Base-by-base conservation (phyloP, 2,888 invertebrate genomes). In the Lathronympha strigana region DNA sequence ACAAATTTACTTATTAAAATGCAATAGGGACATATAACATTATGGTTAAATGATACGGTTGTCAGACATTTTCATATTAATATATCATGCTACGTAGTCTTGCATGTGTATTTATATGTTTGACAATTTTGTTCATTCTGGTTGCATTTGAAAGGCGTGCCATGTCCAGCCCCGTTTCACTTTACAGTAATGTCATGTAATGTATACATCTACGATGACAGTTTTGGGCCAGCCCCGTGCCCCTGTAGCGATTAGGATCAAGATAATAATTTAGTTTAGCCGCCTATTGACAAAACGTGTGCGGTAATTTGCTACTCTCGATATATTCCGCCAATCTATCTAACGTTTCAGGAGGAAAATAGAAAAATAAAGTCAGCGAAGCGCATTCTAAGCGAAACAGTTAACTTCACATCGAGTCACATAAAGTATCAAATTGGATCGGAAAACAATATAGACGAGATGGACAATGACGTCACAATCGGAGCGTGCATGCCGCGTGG, bases 401-500 rank as follows among this genome's bases (percentile, higher is more conserved):
- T 33, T 36, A 21, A 21, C 43, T 28, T 43, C 43, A 45, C n/a
- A 57, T 19, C 8, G 43, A 43, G 19, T 57, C 3, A 19, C 55
- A 57, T 19, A 57, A 19, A 28, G 17, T 28, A 19, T 43, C 28
- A 40, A 31, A 45, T 57, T 45, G 19, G 43, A 57, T 43, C 31
- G 40, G 28, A 45, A 57, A 57, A 45, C 31, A 57, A 45, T 57
- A 31, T 57, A 45, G 43, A 31, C n/a, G 31, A 45, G 43, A 57
- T 43, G 57, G 57, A 13, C 47, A 25, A 28, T 40, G 31, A 38
- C 49, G 57, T 58, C 63, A 63, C 36, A 63, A 62, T 47, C 43
- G 57, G 25, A 58, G 50, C 58, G 49, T 58, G 51, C 43, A 57
- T 23, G 53, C 25, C 64, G 58, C 58, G 58, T 53, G 64, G 38